Evolutionary conservation across 2,888 invertebrate species (phyloP).

Genomic region (Cheilosia scutellata): DNA sequence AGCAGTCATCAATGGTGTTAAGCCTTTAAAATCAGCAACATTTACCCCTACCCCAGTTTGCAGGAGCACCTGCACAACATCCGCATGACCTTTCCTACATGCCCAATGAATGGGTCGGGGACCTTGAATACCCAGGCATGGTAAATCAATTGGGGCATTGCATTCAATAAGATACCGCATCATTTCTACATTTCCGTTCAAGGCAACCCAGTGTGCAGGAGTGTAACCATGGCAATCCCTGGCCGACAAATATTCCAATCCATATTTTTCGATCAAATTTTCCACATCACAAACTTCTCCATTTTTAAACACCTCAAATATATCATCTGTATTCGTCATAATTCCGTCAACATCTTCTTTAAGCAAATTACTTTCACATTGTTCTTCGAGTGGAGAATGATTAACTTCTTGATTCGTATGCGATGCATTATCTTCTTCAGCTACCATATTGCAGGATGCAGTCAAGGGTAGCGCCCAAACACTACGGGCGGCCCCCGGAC

Average conservation of each 20-base stretch:
- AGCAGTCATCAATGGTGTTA: constrained; percentile 95
- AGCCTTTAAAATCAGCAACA: constrained; percentile 92
- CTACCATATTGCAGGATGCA: constrained; percentile 91
- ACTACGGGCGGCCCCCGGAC: constrained; percentile 95
- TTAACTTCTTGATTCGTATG: constrained; percentile 83
- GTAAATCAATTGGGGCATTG: constrained; percentile 92
- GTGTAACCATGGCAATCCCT: constrained; percentile 97
- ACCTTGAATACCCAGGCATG: constrained; percentile 92
- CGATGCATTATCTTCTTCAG: constrained; percentile 87
- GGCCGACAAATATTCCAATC: constrained; percentile 90
- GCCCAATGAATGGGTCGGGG: constrained; percentile 98
- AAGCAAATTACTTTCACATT: constrained; percentile 84
- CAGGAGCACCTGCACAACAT: constrained; percentile 91
- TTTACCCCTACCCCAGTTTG: constrained; percentile 95
- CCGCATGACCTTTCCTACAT: constrained; percentile 95
- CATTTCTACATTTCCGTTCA: constrained; percentile 95
- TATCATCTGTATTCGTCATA: constrained; percentile 86
- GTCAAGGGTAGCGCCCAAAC: constrained; percentile 94
- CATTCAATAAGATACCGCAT: constrained; percentile 94
- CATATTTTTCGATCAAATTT: constrained; percentile 92
- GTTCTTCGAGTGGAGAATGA: constrained; percentile 82
- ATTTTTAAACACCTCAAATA: constrained; percentile 93
- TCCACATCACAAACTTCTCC: constrained; percentile 94
- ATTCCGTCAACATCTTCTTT: constrained; percentile 81
- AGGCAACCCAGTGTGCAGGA: constrained; percentile 93